Evolutionary conservation across 2,797 vertebrate species (phyloP), one percentile per base, ranked within the genome.

Genomic region (Philypnodon macrostomus): DNA sequence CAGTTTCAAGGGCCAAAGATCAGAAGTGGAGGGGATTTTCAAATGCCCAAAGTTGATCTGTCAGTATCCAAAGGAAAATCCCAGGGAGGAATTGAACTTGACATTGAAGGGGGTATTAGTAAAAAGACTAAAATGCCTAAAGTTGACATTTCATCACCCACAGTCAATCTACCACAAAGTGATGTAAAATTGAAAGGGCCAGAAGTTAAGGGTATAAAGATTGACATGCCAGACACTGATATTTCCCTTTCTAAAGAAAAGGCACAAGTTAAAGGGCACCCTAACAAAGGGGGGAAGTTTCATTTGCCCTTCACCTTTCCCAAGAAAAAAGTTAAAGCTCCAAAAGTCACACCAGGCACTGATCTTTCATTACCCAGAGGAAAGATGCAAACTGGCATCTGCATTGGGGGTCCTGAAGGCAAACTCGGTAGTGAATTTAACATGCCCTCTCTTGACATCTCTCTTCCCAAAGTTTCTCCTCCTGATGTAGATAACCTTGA

Each of bases 61-160:
- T 68, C 73, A 0, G 14, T 87, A 4, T 80, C 80, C 8, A 80
- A 81, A 24, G 31, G 86, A 46, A 85, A 78, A 35, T 44, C 53
- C 51, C 24, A 50, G 0, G 66, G 80, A 19, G 66, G 70, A 24
- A 57, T 63, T 33, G 35, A 78, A 27, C 53, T 85, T 39, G 67
- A 79, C 11, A 64, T 76, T 18, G n/a, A n/a, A n/a, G n/a, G n/a
- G n/a, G 21, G 39, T 16, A 33, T 60, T 24, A 53, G 68, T 51
- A 49, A 56, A 0, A 88, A 83, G 3, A 72, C 90, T 14, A 68
- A 81, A 0, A 79, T 90, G 29, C 84, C 86, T 0, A 83, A 66
- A 29, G 4, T 81, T 15, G 63, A 77, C 32, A 48, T 79, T 15
- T 58, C 77, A 33, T 47, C 7, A 2, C 65, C 84, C 15, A 81